A percentile compares a stretch with the other conserved stretches of the same genome.
Conservation (phyloP, 2,797 vertebrate genomes). For the Pangasius sanitwongsei region DNA sequence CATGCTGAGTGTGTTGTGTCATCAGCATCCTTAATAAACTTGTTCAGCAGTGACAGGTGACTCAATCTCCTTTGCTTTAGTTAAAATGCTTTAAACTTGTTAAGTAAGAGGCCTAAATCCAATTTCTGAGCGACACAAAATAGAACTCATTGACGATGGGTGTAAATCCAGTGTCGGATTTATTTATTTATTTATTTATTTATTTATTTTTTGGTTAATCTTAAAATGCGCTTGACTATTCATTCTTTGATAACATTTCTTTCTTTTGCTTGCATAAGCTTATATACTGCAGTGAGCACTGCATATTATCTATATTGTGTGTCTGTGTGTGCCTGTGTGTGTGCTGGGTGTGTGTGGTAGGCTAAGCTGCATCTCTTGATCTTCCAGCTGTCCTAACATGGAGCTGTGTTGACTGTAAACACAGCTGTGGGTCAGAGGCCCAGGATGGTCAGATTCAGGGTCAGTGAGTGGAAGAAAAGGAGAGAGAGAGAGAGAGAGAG, state of each 20-base stretch:
- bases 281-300: not conserved
- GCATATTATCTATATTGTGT: not conserved
- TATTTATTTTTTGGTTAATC: no score
- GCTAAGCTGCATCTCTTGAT: conserved; percentile 70
- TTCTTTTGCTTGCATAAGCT: not conserved
- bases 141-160: no score
- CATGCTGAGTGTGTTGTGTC: conserved; percentile 8
- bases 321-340: conserved; percentile 21
- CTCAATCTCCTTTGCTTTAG: conserved; percentile 33
- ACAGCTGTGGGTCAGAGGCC: conserved; percentile 81
- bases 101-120: not conserved
- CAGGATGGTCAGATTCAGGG: conserved; percentile 72
- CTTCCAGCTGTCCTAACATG: conserved; percentile 82
- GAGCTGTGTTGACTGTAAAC: conserved; percentile 81
- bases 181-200: no score
- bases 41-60: conserved; percentile 23
- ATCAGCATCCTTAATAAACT: conserved; percentile 24
- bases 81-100: not conserved
- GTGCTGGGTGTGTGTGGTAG: conserved; percentile 27
- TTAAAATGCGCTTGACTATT: not conserved
- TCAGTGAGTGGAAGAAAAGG: conserved; percentile 46
- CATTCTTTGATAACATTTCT: not conserved
- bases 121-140: not conserved
- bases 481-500: conserved; percentile 26
- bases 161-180: not conserved